phyloP scores from a whole-genome alignment of 2,888 invertebrate genomes.

The Gymnoscelis rufifasciata region DNA sequence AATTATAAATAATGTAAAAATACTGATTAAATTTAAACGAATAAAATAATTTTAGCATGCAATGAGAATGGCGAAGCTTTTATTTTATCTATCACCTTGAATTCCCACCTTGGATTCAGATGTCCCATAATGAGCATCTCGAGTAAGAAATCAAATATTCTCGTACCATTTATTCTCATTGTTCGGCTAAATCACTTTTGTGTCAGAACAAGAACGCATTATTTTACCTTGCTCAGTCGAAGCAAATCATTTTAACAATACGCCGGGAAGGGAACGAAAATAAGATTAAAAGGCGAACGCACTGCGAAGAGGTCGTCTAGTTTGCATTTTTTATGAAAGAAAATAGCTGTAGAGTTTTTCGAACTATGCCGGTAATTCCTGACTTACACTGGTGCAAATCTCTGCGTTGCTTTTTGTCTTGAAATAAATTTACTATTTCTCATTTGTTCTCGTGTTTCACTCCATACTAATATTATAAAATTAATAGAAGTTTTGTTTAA shows the following conservation, averaged over 20 bases:
- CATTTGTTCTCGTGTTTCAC: no score
- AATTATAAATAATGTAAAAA: no score
- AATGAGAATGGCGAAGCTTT: no score
- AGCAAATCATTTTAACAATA: slow-evolving; percentile 21
- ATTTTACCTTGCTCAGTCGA: slow-evolving; percentile 20
- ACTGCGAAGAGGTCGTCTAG: slow-evolving; percentile 14
- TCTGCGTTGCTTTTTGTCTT: no score
- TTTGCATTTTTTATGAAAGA: slow-evolving; percentile 10
- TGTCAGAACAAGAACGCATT: slow-evolving; percentile 22
- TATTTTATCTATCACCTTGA: not conserved
- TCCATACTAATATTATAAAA: no score
- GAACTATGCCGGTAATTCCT: not conserved
- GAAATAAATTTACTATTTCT: no score
- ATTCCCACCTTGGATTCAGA: slow-evolving; percentile 4
- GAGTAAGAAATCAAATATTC: slow-evolving; percentile 15
- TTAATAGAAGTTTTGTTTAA: no score
- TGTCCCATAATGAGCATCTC: not conserved
- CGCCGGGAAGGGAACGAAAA: slow-evolving; percentile 12
- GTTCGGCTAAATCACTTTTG: slow-evolving; percentile 22
- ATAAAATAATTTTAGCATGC: no score
- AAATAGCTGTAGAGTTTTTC: not conserved
- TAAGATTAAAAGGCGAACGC: slow-evolving; percentile 22
- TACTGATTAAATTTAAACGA: no score
- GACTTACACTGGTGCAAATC: no score
- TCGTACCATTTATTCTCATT: slow-evolving; percentile 20